Base-by-base conservation (phyloP, 2,888 invertebrate genomes). In the Andrena trimmerana region DNA sequence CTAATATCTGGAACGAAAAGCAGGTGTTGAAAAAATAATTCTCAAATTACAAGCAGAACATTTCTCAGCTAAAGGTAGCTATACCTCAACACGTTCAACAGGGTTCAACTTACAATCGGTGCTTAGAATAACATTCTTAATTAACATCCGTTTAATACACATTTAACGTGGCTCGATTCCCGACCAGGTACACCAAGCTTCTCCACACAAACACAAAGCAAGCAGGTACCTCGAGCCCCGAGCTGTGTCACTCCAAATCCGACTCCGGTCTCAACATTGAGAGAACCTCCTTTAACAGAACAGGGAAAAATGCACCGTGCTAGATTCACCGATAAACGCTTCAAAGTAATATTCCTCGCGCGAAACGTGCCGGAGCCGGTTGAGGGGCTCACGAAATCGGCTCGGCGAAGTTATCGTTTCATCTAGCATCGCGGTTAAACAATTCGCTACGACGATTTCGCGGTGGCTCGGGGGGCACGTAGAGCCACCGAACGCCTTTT, bases 401-500 rank as follows among this genome's bases (percentile, higher is more conserved):
- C 27, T 27, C 2, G 16, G 27, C 24, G 36, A 33, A 59, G 67
- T 80, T 81, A 81, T 81, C 81, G 82, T 36, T 20, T 20, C 70
- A 81, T 81, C 81, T 70, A 54, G 70, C 52, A 82, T 82, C 82
- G 82, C 82, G 70, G 70, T 77, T 76, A 83, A 83, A 82, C 82
- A 83, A 82, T 82, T 82, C 82, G 71, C 82, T 82, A 71, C 76
- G 83, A 81, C 83, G 83, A 77, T 71, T 71, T 75, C 74, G 71
- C 68, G 70, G 36, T 42, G 81, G 29, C 54, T 6, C 27, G 33
- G 54, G 20, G 48, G 7, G 67, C 54, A n/a, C 33, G 66, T 65
- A 54, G 72, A 54, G 72, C 66, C 8, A 69, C 71, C 85, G 87
- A 84, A 84, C 72, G 90, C 84, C 90, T 90, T 90, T 90, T 90